Conservation (phyloP, 2,113 vertebrate genomes). For the Calyptommatus sinebrachiatus region DNA sequence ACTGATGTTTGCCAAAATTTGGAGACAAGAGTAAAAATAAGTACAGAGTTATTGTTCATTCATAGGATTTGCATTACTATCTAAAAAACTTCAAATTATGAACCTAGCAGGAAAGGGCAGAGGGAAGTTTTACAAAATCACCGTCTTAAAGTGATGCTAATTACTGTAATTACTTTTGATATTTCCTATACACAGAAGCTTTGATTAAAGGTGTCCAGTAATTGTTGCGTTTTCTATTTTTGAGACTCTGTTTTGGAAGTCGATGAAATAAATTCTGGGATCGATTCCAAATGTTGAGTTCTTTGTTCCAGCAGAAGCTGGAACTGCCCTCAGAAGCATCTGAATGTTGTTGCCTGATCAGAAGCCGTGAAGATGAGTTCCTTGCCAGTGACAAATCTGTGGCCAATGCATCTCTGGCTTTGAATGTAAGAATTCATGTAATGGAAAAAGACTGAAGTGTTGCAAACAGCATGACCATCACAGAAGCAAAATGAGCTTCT, state of each 20-base stretch:
- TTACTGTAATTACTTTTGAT: conserved; percentile 35
- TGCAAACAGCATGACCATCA: not conserved
- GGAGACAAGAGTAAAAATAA: conserved; percentile 12
- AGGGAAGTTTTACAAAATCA: conserved; percentile 31
- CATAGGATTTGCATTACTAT: not conserved
- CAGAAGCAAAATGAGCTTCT: not conserved
- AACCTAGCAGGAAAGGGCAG: conserved; percentile 22
- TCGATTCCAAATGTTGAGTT: conserved; percentile 21
- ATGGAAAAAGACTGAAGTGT: not conserved
- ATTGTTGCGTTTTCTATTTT: conserved; percentile 40
- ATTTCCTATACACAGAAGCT: conserved; percentile 26
- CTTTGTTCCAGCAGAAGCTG: conserved; percentile 3
- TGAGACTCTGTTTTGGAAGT: conserved; percentile 29
- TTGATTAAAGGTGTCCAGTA: conserved; percentile 40
- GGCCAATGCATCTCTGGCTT: not conserved
- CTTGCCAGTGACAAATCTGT: not conserved
- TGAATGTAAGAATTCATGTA: not conserved
- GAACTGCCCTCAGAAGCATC: not conserved
- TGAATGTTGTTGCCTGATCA: conserved; percentile 10
- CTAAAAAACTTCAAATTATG: conserved; percentile 9
- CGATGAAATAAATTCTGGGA: conserved; percentile 22
- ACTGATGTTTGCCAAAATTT: conserved; percentile 23
- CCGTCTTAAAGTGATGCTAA: conserved; percentile 4
- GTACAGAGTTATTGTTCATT: conserved; percentile 8
- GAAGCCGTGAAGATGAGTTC: conserved; percentile 4